Percentiles rank a stretch among this genome's conserved stretches.
Evolutionary conservation across 2,888 invertebrate genomes (phyloP).

Genomic region (Melieria crassipennis): DNA sequence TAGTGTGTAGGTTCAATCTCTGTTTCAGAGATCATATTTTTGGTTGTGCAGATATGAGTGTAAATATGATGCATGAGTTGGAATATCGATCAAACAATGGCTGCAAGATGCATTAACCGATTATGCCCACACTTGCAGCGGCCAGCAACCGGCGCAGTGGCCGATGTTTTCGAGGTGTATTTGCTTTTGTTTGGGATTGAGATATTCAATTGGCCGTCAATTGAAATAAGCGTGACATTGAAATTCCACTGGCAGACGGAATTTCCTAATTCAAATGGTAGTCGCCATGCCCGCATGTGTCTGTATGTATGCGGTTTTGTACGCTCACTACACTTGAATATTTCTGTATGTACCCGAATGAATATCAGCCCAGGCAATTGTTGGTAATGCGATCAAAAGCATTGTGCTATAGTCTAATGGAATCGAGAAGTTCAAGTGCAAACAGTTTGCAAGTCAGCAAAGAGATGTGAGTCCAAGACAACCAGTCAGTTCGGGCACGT

Average conservation of each 20-base stretch:
- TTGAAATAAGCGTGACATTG: slow-evolving; percentile 49
- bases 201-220: neutral
- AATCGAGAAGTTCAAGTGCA: neutral
- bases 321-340: neutral
- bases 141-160: neutral
- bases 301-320: neutral
- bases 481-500: slow-evolving; percentile 3
- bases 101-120: slow-evolving; percentile 43
- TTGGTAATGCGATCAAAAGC: slow-evolving; percentile 3
- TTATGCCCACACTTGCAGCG: slow-evolving; percentile 37
- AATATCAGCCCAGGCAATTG: neutral
- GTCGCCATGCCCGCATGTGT: neutral
- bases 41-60: too few relatives aligned
- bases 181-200: too few relatives aligned
- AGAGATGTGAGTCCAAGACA: too few relatives aligned
- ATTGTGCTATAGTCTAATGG: neutral
- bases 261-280: slow-evolving; percentile 26
- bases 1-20: too few relatives aligned
- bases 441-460: neutral
- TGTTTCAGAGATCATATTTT: too few relatives aligned
- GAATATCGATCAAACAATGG: neutral
- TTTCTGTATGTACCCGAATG: neutral
- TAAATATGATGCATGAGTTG: neutral
- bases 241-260: slow-evolving; percentile 47
- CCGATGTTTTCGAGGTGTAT: neutral